Evolutionary conservation across 53 echinoderm and acorn worm genomes (phyloP).

Genomic region (Actinopyga echinites): DNA sequence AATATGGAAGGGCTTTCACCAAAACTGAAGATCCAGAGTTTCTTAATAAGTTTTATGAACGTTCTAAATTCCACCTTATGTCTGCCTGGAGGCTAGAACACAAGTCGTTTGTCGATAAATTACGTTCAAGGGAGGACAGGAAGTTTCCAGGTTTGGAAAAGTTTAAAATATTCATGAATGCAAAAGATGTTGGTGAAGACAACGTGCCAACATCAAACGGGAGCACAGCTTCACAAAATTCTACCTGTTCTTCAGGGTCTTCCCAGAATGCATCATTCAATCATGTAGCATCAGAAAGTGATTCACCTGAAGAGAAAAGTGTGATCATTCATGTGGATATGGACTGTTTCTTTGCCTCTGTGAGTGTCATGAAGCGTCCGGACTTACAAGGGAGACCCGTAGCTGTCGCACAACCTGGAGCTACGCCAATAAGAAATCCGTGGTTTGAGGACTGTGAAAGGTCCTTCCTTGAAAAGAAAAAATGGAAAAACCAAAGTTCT

Average conservation of each 20-base stretch:
- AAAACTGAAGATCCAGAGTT: slow-evolving; percentile 81
- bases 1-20: slow-evolving; percentile 28
- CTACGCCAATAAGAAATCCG: slow-evolving; percentile 25
- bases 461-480: too few species aligned
- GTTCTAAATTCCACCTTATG: slow-evolving; percentile 87
- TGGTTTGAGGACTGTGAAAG: too few species aligned
- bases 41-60: slow-evolving; percentile 80
- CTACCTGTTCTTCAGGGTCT: too few species aligned
- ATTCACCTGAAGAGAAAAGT: slow-evolving; percentile 1
- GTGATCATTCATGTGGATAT: slow-evolving; percentile 94
- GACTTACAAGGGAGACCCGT: slow-evolving; percentile 81
- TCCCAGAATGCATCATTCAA: too few species aligned
- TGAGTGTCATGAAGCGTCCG: slow-evolving; percentile 76
- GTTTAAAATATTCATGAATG: slow-evolving; percentile 32
- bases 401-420: slow-evolving; percentile 84
- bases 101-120: slow-evolving; percentile 77
- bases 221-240: too few species aligned
- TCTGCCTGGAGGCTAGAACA: slow-evolving; percentile 90
- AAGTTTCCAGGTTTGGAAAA: slow-evolving; percentile 79
- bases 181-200: too few species aligned
- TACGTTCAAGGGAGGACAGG: slow-evolving; percentile 67
- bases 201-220: too few species aligned
- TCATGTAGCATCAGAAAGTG: background rate
- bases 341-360: slow-evolving; percentile 99
- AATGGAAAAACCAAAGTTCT: too few species aligned